Base-by-base conservation (phyloP, 2,113 vertebrate species). In the Chloropsis cyanopogon region DNA sequence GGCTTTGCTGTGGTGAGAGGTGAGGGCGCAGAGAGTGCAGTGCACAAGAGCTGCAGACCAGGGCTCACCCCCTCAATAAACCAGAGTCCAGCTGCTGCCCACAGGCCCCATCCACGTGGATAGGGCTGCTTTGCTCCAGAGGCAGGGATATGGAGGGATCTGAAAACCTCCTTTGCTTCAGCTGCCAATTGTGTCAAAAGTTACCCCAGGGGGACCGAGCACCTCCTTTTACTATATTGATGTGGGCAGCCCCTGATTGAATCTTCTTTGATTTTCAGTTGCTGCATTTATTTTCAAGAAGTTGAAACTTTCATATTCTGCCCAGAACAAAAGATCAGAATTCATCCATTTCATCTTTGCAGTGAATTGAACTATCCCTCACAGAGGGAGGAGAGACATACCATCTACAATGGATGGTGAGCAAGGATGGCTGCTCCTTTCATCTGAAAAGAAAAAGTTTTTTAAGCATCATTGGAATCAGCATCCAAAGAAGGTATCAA, bases 101-200 rank as follows among this genome's bases (percentile, higher is more conserved):
- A 12, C 31, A 52, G 56, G 14, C 12, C 31, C 7, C 9, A 5
- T 25, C 17, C 4, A 2, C 0, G 0, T 15, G 33, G 9, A 7
- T 14, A 20, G 25, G 2, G 1, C 35, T 46, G 39, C 16, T 41
- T 18, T 70, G 29, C 41, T 6, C 9, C 76, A 68, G 47, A 31
- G 28, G 21, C 41, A 54, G 22, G 5, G 11, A 44, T 69, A 39
- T 13, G 18, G 14, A 88, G 13, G 35, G 19, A 52, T 35, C 25
- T 4, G 6, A 59, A 81, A 37, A 8, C 13, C 23, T 37, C 39
- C 49, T 69, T 54, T 64, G 16, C 42, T 44, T 82, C n/a, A 13
- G 1, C 2, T 68, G n/a, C 10, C 37, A 42, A 5, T 39, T 39
- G 19, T 57, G 14, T 21, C 12, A 9, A 8, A 64, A 60, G 15